These are phyloP conservation scores for Pteronotus mesoamericanus DNA, from an alignment of 2,797 vertebrate species.

Conservation along the genomic window DNA sequence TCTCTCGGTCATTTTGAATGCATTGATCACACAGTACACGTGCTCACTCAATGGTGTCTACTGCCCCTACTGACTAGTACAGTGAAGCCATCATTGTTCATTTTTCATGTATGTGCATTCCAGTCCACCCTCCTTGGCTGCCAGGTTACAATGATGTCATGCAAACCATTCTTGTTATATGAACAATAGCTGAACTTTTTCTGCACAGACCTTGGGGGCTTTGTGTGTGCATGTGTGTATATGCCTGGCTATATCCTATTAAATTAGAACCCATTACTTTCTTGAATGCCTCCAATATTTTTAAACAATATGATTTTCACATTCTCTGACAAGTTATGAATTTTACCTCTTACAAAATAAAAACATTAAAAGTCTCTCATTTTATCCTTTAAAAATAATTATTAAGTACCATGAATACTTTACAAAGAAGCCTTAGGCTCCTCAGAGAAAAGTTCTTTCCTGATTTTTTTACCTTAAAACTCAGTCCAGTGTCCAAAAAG, in stretches of 20 bases:
- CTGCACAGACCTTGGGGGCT: neutral
- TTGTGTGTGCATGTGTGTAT: neutral
- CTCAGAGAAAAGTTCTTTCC: neutral
- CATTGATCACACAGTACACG: neutral
- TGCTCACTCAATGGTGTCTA: neutral
- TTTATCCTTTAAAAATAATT: conserved; percentile 39
- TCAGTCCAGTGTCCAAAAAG: neutral
- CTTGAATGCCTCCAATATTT: neutral
- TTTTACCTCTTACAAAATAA: conserved; percentile 9
- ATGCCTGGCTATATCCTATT: neutral
- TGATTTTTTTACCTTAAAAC: neutral
- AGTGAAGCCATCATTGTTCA: neutral
- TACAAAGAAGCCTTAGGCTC: neutral
- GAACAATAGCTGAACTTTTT: neutral
- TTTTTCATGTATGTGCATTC: neutral
- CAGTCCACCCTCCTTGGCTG: neutral
- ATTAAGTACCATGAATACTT: neutral
- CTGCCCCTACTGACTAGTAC: neutral
- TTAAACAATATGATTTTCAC: neutral
- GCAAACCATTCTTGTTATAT: neutral
- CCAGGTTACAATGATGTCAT: neutral
- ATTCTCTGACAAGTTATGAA: conserved; percentile 16
- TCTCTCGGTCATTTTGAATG: neutral
- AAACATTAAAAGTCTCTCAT: conserved; percentile 11
- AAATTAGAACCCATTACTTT: conserved; percentile 43